Conservation (phyloP, 2,797 vertebrate species). For the Nasua narica region DNA sequence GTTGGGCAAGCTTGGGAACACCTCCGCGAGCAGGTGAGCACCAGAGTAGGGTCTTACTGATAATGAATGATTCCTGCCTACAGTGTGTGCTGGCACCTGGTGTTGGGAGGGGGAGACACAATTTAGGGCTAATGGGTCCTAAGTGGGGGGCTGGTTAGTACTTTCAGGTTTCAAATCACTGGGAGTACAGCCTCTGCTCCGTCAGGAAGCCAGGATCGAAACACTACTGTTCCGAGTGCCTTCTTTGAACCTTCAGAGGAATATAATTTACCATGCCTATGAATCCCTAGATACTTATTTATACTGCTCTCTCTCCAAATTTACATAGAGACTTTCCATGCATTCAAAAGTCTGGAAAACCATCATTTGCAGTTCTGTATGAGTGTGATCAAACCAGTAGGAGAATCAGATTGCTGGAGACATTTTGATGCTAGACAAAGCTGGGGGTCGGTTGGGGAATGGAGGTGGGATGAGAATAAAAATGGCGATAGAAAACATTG, state of each 20-base stretch:
- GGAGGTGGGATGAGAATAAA: not conserved
- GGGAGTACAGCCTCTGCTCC: not conserved
- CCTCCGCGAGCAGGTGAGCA: not conserved
- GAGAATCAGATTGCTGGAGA: not conserved
- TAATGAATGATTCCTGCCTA: not conserved
- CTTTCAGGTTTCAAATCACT: not conserved
- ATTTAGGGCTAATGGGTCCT: not conserved
- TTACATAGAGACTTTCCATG: not conserved
- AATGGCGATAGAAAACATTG: not conserved
- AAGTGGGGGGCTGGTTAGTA: not conserved
- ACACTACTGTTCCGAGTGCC: not conserved
- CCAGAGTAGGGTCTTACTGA: not conserved
- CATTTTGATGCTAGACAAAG: not conserved
- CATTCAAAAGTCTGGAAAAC: not conserved
- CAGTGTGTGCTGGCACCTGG: not conserved
- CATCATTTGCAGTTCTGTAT: not conserved
- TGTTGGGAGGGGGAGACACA: too few relatives aligned
- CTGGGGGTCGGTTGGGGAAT: not conserved
- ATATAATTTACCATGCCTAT: not conserved
- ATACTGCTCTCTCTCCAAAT: not conserved
- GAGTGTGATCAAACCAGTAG: not conserved
- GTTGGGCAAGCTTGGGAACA: not conserved
- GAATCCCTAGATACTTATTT: not conserved
- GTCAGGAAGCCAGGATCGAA: not conserved
- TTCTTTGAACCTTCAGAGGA: not conserved